Conservation (phyloP, 2,797 vertebrate species). For the Numenius phaeopus region DNA sequence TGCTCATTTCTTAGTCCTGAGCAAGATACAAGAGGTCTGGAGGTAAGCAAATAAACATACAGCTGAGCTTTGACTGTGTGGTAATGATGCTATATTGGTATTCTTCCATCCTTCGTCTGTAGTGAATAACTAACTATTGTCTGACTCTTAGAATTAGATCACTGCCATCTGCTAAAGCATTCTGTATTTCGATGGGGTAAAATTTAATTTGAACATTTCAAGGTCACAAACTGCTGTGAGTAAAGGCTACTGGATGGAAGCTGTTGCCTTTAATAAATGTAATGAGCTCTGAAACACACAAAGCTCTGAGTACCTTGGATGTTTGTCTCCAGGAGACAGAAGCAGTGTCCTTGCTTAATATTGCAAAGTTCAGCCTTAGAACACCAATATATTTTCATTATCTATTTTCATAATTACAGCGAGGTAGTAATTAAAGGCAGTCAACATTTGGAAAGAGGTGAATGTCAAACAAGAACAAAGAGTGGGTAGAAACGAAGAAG, state of each 20-base stretch:
- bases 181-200: background rate
- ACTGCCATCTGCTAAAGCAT: slow-evolving; percentile 1
- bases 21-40: background rate
- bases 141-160: slow-evolving; percentile 23
- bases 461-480: background rate
- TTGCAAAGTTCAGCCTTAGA: background rate
- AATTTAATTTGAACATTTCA: slow-evolving; percentile 43
- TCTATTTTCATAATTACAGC: background rate
- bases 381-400: slow-evolving; percentile 32
- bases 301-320: background rate
- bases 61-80: background rate
- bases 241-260: slow-evolving; percentile 17
- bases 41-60: background rate
- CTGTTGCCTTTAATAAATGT: slow-evolving; percentile 44
- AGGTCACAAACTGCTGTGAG: slow-evolving; percentile 37
- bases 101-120: background rate
- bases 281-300: slow-evolving; percentile 31
- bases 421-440: slow-evolving; percentile 9
- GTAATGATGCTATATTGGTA: background rate
- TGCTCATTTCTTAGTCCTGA: background rate
- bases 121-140: slow-evolving; percentile 16
- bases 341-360: slow-evolving; percentile 3
- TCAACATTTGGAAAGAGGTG: background rate
- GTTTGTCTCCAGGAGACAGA: slow-evolving; percentile 1
- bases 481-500: background rate